phyloP scores from a whole-genome alignment of 2,888 invertebrate genomes.

The Xanthostigma xanthostigma region DNA sequence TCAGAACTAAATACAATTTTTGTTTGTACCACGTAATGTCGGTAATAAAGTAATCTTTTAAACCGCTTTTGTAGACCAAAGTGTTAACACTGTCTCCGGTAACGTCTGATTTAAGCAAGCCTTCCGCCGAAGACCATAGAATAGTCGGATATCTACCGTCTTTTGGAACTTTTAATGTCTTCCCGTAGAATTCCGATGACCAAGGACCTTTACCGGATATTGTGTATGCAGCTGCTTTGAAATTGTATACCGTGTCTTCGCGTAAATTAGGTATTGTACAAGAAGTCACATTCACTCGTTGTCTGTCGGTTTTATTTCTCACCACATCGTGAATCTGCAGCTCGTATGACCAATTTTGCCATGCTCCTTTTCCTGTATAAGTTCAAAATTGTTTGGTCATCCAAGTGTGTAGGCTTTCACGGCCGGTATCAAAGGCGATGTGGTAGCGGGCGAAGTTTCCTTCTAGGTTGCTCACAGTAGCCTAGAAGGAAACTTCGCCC shows the following conservation, averaged over 20 bases:
- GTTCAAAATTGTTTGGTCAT: no score
- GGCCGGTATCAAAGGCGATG: no score
- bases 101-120: constrained; percentile 65
- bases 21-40: constrained; percentile 70
- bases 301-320: constrained; percentile 26
- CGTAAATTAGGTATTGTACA: constrained; percentile 52
- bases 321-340: constrained; percentile 45
- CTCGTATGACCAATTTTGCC: constrained; percentile 67
- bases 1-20: constrained; percentile 57
- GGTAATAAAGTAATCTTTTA: constrained; percentile 46
- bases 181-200: constrained; percentile 58
- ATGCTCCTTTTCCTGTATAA: constrained; percentile 39
- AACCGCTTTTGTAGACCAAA: constrained; percentile 42
- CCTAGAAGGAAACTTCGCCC: no score
- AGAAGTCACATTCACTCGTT: constrained; percentile 40
- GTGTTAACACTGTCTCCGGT: constrained; percentile 61
- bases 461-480: no score
- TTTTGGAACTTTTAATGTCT: constrained; percentile 42
- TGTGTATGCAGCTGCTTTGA: constrained; percentile 68
- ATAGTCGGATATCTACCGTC: constrained; percentile 44
- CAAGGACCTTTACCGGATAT: constrained; percentile 65
- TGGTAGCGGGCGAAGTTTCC: no score
- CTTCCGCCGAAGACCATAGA: constrained; percentile 62
- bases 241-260: constrained; percentile 59
- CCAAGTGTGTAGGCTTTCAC: no score